A percentile compares a stretch with the other conserved stretches of the same genome.
These are phyloP conservation scores for Drosophila kuntzei DNA, from an alignment of 2,888 invertebrate species.

Conservation along the genomic window DNA sequence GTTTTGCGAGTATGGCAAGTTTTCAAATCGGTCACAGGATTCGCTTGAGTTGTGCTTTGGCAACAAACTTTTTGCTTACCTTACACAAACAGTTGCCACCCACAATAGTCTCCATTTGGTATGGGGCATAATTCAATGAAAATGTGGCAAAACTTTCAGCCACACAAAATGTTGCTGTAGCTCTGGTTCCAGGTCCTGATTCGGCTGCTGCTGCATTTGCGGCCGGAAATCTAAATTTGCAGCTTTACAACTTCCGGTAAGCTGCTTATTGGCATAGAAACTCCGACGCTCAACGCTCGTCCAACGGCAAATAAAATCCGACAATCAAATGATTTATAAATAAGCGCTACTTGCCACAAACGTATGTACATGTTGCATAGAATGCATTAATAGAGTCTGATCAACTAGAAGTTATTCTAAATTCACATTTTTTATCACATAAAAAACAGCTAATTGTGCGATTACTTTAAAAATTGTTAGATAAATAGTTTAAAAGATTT, in stretches of 20 bases:
- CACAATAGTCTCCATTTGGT: background rate
- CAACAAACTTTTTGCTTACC: constrained; percentile 75
- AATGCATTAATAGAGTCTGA: background rate
- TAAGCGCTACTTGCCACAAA: constrained; percentile 62
- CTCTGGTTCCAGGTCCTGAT: constrained; percentile 10
- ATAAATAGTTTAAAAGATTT: no score
- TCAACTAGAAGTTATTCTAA: background rate
- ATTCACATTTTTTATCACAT: no score
- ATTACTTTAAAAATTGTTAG: no score
- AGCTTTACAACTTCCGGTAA: constrained; percentile 81
- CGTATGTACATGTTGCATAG: constrained; percentile 8
- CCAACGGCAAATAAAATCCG: constrained; percentile 74
- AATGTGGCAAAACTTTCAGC: constrained; percentile 67
- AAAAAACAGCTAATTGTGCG: no score
- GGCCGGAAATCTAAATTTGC: constrained; percentile 81
- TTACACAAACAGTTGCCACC: constrained; percentile 53
- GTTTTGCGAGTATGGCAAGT: constrained; percentile 24
- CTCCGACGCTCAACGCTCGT: constrained; percentile 54
- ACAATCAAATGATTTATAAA: constrained; percentile 81
- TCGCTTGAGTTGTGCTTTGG: constrained; percentile 69
- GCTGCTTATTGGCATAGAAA: constrained; percentile 80
- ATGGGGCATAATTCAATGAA: constrained; percentile 58
- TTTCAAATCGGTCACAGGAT: constrained; percentile 72
- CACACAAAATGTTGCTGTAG: constrained; percentile 41
- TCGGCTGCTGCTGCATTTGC: constrained; percentile 60